These are phyloP conservation scores for Sitodiplosis mosellana DNA, from an alignment of 1,140 invertebrate species.

Conservation along the genomic window DNA sequence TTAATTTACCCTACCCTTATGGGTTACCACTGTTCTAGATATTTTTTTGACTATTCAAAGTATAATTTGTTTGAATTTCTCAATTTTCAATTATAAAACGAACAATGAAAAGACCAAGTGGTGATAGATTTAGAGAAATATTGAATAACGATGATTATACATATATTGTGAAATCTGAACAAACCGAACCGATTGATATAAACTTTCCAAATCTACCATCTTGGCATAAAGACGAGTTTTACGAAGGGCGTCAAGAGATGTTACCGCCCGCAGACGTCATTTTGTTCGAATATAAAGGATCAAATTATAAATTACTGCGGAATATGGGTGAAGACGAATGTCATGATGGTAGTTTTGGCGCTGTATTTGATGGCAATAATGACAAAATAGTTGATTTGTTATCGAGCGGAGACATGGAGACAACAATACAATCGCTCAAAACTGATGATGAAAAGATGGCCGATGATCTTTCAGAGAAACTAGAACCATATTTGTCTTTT, in stretches of 20 bases:
- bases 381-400: not conserved
- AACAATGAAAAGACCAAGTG: not conserved
- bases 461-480: not conserved
- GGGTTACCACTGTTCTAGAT: too few relatives aligned
- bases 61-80: too few relatives aligned
- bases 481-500: not conserved
- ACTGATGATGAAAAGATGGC: not conserved
- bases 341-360: not conserved
- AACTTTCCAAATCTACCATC: not conserved
- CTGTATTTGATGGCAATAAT: not conserved
- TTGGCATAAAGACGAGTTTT: not conserved
- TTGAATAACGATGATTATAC: not conserved
- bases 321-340: not conserved
- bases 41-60: too few relatives aligned
- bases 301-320: not conserved
- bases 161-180: not conserved
- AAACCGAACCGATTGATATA: not conserved
- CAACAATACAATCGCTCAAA: not conserved
- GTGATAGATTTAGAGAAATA: not conserved
- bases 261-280: not conserved
- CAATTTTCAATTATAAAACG: too few relatives aligned
- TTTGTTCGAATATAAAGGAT: not conserved
- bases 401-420: not conserved
- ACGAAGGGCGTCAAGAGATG: not conserved
- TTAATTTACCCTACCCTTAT: too few relatives aligned